Conservation (phyloP, 35 echinoderm and acorn worm species). For the Hemicentrotus pulcherrimus region DNA sequence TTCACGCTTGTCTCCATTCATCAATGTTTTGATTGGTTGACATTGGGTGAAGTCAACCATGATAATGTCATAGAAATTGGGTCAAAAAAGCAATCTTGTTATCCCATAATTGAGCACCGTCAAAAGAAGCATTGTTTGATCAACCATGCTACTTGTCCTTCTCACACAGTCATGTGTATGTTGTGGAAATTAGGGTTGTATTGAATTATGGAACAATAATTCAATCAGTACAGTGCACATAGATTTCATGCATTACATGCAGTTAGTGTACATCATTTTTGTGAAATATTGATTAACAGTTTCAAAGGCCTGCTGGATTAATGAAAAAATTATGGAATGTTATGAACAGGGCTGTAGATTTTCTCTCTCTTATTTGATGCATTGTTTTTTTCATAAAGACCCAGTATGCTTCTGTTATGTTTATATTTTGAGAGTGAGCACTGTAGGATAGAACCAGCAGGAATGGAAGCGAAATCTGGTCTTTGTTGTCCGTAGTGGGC, state of each 20-base stretch:
- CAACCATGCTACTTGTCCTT: not conserved
- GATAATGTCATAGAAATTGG: not conserved
- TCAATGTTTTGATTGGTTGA: not conserved
- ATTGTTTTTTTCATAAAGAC: too few species aligned
- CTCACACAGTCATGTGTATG: not conserved
- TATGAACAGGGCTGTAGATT: too few species aligned
- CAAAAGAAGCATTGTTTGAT: not conserved
- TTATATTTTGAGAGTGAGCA: too few species aligned
- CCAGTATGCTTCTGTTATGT: too few species aligned
- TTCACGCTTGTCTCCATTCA: not conserved
- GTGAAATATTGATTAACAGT: too few species aligned
- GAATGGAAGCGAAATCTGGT: too few species aligned
- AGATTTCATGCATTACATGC: not conserved
- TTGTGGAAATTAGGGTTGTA: not conserved
- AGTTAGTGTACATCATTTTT: not conserved
- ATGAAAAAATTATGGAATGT: too few species aligned
- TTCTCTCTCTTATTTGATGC: too few species aligned
- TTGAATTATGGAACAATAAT: not conserved
- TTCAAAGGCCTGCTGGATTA: too few species aligned
- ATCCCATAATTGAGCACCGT: not conserved
- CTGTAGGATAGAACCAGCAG: too few species aligned
- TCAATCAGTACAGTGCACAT: not conserved
- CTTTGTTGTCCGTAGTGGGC: too few species aligned
- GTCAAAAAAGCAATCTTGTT: not conserved
- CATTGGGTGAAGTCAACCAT: not conserved